phyloP scores from a whole-genome alignment of 2,888 invertebrate species.

The Nycteola revayana region DNA sequence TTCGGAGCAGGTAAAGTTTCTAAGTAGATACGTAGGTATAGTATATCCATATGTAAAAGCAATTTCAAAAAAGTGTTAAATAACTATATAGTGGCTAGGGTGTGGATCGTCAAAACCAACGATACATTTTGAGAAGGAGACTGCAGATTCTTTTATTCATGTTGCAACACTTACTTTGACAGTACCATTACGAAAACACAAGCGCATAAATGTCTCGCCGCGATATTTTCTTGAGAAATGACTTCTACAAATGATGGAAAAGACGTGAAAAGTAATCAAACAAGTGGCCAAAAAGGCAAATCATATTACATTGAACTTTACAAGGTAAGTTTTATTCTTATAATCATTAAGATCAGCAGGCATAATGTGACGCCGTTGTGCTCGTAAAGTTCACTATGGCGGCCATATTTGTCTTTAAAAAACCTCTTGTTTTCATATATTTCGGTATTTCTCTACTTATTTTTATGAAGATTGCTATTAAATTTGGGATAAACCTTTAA shows the following conservation, averaged over 20 bases:
- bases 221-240: slow-evolving; percentile 82
- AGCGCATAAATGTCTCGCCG: slow-evolving; percentile 82
- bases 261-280: slow-evolving; percentile 78
- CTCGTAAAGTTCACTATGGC: slow-evolving; percentile 67
- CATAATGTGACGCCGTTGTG: slow-evolving; percentile 68
- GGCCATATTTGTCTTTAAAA: slow-evolving; percentile 77
- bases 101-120: too few species aligned
- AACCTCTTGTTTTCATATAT: slow-evolving; percentile 74
- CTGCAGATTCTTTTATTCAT: too few species aligned
- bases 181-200: slow-evolving; percentile 79
- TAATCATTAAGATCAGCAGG: slow-evolving; percentile 35
- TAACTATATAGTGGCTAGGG: too few species aligned
- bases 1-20: too few species aligned
- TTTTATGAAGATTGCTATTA: slow-evolving; percentile 14
- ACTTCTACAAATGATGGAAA: slow-evolving; percentile 82
- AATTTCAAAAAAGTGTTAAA: too few species aligned
- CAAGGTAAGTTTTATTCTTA: slow-evolving; percentile 68
- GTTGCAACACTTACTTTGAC: slow-evolving; percentile 69
- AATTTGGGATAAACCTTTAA: slow-evolving; percentile 2
- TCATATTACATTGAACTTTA: slow-evolving; percentile 76
- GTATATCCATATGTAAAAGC: too few species aligned
- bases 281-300: slow-evolving; percentile 73
- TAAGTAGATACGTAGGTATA: too few species aligned
- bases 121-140: too few species aligned
- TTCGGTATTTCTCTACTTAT: slow-evolving; percentile 34